Evolutionary conservation across 2,888 invertebrate genomes (phyloP), one percentile per base, ranked within the genome.

Genomic region (Rhynchonema sp.): DNA sequence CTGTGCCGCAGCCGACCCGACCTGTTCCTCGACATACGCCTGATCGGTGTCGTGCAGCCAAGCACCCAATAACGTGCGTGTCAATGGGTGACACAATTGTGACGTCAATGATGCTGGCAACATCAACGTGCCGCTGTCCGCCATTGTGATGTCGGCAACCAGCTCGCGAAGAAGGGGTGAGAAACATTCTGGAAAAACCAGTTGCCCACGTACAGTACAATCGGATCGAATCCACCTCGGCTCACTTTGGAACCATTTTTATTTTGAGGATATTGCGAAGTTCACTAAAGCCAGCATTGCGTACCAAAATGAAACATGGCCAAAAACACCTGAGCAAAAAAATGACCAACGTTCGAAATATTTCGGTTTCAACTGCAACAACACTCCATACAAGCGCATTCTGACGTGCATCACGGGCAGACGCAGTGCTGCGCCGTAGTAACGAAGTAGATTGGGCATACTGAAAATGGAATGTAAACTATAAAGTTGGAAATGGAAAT

Each of bases 1-100:
- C 49, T 30, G 23, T 23, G 6, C 20, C 13, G 25, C 20, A 9
- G 9, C 3, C 54, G 9, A 9, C 49, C 60, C 61, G 77, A 92
- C 92, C 83, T 94, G 94, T 78, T 94, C 92, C 76, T 96, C 96
- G 65, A 96, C 89, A 56, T 86, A 86, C 63, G 88, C 84, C 74
- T 96, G 92, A 74, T 94, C 92, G 0, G 90, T 91, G 73, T 94
- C 91, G 20, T 25, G 17, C 52, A 92, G 80, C 87, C 91, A 91
- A 57, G 89, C 88, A 20, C 91, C 91, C 46, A 94, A 78, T 60
- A 96, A 84, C 53, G 91, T 86, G 0, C 89, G 87, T 74, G 88
- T 87, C 70, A 87, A 86, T 9, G 84, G 83, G 72, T 87, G 86
- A 68, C 89, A 89, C 62, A 87, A 81, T n/a, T 82, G 80, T 56